These are phyloP conservation scores for Aptenodytes forsteri DNA, from an alignment of 2,113 vertebrate species.

Conservation along the genomic window DNA sequence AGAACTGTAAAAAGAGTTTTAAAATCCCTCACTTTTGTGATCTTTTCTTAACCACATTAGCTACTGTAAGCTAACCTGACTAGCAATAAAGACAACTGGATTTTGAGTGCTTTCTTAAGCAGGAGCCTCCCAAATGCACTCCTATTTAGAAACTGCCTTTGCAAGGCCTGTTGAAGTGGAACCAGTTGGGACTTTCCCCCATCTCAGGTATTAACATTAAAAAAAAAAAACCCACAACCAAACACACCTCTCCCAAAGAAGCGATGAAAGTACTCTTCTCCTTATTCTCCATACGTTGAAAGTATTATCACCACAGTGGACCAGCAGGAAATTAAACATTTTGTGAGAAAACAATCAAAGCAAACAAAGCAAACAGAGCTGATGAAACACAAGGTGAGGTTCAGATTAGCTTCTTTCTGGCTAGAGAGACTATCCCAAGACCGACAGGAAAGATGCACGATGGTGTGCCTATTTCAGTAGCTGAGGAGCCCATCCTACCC, in stretches of 20 bases:
- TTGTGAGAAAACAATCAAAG: not conserved
- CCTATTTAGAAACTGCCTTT: not conserved
- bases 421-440: not conserved
- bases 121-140: not conserved
- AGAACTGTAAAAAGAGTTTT: slow-evolving; percentile 61
- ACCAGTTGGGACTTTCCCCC: not conserved
- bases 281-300: not conserved
- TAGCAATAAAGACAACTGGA: not conserved
- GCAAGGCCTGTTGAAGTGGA: not conserved
- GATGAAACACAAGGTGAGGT: not conserved
- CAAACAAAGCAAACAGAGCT: not conserved
- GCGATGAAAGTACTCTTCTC: not conserved
- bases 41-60: slow-evolving; percentile 55
- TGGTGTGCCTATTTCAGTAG: accelerated
- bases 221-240: no score
- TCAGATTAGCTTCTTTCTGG: not conserved
- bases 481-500: not conserved
- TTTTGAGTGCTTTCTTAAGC: not conserved
- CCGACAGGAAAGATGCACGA: accelerated
- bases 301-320: accelerated
- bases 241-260: not conserved
- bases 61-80: slow-evolving; percentile 38
- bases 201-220: not conserved
- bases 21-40: slow-evolving; percentile 53
- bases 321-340: not conserved